Percentiles rank a stretch among this genome's conserved stretches.
These are phyloP conservation scores for Halichoerus grypus DNA, from an alignment of 2,113 vertebrate species.

Conservation along the genomic window DNA sequence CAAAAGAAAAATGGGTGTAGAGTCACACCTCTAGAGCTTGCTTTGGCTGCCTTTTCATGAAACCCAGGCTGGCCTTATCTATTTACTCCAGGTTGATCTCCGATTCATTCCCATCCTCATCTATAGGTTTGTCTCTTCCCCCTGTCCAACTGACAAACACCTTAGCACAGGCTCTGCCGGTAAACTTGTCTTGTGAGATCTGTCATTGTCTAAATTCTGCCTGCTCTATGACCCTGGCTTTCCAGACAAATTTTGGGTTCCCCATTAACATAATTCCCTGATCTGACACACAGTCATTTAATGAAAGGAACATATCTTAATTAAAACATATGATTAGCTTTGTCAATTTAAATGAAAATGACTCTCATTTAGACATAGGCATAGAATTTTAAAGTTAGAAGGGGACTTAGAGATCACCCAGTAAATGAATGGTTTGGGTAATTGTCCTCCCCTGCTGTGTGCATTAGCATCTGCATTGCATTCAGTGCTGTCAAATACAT, in stretches of 20 bases:
- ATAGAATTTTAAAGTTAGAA: conserved; percentile 78
- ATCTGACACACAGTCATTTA: conserved; percentile 63
- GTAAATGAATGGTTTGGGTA: conserved; percentile 72
- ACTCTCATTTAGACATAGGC: conserved; percentile 74
- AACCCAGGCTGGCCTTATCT: not conserved
- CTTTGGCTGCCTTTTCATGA: not conserved
- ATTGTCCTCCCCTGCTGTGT: conserved; percentile 68
- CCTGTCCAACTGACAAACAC: not conserved
- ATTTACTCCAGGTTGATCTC: not conserved
- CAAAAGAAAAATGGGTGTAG: not conserved
- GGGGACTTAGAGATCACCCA: conserved; percentile 66
- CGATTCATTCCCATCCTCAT: not conserved
- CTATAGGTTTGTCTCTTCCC: not conserved
- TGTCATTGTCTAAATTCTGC: conserved; percentile 1
- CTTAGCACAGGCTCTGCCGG: not conserved
- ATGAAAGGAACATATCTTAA: conserved; percentile 75
- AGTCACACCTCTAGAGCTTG: not conserved
- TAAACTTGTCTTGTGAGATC: not conserved
- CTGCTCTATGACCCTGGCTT: not conserved
- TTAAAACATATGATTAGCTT: conserved; percentile 76
- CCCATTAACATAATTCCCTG: conserved; percentile 68
- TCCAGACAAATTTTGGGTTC: conserved; percentile 64
- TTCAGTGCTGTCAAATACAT: conserved; percentile 54
- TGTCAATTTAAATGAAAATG: conserved; percentile 75
- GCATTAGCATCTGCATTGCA: conserved; percentile 50